Evolutionary conservation across 2,888 invertebrate genomes (phyloP), one percentile per base, ranked within the genome.

Genomic region (Stenchaetothrips biformis): DNA sequence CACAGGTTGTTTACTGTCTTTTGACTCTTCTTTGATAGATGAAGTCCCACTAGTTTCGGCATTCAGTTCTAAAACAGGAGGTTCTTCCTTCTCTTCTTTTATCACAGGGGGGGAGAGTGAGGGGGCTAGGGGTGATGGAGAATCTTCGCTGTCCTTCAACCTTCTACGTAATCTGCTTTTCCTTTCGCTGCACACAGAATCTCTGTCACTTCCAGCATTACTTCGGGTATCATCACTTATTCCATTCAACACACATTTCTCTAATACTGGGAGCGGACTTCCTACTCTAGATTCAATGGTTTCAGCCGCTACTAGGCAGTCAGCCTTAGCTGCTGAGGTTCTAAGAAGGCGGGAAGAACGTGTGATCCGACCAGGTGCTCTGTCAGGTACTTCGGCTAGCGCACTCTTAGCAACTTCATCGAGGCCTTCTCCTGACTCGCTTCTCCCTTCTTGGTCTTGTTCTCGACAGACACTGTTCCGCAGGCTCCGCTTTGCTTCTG

Each of bases 1-100:
- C 81, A 81, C 48, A 67, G 27, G 79, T 78, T 49, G 21, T 48
- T 79, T 67, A 67, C 18, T 18, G 21, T 67, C 67, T 67, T 67
- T 67, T 21, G 67, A 21, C 9, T 67, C 67, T 21, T n/a, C 18
- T n/a, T 67, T 67, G 21, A 21, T 21, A 67, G 67, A 67, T 21
- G 21, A 67, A n/a, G 3, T 9, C 21, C n/a, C 67, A 67, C 67
- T 21, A 67, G 7, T 21, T 67, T 67, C n/a, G 18, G 21, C 21
- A 67, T 67, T 67, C 21, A 67, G 7, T 67, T 67, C 67, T 67
- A 67, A 9, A 9, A 67, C 67, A n/a, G 67, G 67, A 67, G 67
- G 67, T 18, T 67, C 67, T 67, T 67, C 67, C 21, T 67, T 67
- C 21, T 67, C 67, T 67, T 67, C n/a, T 67, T 67, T 67, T 67